These are phyloP conservation scores for Heliothis subflexa DNA, from an alignment of 1,140 invertebrate species.

Conservation along the genomic window DNA sequence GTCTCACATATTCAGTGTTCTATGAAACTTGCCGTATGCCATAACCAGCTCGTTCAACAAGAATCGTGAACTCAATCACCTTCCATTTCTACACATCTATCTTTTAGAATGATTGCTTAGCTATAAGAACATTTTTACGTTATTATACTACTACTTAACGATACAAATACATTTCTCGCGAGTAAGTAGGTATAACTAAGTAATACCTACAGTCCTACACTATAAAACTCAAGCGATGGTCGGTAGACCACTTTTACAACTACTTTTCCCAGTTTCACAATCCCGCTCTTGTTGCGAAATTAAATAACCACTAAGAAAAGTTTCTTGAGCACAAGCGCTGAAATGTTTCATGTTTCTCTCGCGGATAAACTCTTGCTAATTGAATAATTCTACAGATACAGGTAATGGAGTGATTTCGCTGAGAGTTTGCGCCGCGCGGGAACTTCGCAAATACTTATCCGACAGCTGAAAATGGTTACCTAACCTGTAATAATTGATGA, in stretches of 20 bases:
- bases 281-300: neutral
- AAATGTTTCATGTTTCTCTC: neutral
- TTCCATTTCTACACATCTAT: no score
- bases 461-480: neutral
- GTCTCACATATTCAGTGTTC: no score
- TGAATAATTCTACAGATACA: constrained; percentile 9
- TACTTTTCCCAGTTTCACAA: neutral
- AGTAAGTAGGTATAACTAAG: no score
- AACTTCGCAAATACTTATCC: neutral
- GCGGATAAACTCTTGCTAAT: constrained; percentile 10
- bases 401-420: constrained; percentile 9
- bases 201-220: no score
- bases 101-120: no score
- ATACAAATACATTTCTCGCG: no score
- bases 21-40: no score
- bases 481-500: neutral
- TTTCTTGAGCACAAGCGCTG: neutral
- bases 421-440: neutral
- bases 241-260: neutral
- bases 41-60: no score
- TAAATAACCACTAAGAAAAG: constrained; percentile 12
- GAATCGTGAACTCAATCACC: no score
- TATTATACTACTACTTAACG: no score
- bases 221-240: neutral
- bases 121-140: no score